Conservation (phyloP, 1,140 invertebrate genomes). For the Probaryconus sp. region DNA sequence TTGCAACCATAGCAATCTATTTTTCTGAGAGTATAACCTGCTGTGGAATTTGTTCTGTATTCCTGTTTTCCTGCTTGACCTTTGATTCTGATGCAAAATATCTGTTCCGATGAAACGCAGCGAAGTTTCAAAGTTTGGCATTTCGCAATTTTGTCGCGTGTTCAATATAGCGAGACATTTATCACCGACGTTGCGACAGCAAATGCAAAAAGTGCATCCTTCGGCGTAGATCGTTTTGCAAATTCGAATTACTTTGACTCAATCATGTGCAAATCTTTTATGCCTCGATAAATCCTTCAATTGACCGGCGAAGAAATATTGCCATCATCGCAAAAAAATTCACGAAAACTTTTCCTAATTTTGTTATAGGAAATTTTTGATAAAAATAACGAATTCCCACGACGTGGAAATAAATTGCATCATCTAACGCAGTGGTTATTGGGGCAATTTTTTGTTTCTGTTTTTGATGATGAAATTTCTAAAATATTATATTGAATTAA, state of each 20-base stretch:
- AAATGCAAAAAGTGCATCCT: slow-evolving; percentile 18
- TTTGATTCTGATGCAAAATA: neutral
- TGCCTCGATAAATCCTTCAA: slow-evolving; percentile 23
- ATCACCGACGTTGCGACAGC: slow-evolving; percentile 1
- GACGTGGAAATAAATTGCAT: no score
- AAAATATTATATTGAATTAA: slow-evolving; percentile 28
- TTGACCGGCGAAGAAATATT: slow-evolving; percentile 11
- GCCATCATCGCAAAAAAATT: slow-evolving; percentile 1
- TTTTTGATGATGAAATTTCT: neutral
- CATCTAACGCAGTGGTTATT: no score
- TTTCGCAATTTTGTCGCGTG: slow-evolving; percentile 3
- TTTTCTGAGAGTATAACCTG: no score
- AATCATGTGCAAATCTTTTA: slow-evolving; percentile 32
- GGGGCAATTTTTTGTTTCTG: no score
- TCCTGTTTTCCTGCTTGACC: slow-evolving; percentile 3
- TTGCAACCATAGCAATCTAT: no score
- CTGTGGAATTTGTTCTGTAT: slow-evolving; percentile 2
- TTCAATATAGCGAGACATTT: slow-evolving; percentile 22
- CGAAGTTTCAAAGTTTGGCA: no score
- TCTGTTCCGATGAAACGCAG: neutral
- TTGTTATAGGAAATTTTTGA: no score
- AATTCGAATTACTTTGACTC: slow-evolving; percentile 28
- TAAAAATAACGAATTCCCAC: no score
- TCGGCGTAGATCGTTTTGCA: slow-evolving; percentile 20
- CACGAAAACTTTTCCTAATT: neutral